Percentiles rank a stretch among this genome's conserved stretches.
Conservation (phyloP, 2,888 invertebrate species). For the Nemoura dubitans region DNA sequence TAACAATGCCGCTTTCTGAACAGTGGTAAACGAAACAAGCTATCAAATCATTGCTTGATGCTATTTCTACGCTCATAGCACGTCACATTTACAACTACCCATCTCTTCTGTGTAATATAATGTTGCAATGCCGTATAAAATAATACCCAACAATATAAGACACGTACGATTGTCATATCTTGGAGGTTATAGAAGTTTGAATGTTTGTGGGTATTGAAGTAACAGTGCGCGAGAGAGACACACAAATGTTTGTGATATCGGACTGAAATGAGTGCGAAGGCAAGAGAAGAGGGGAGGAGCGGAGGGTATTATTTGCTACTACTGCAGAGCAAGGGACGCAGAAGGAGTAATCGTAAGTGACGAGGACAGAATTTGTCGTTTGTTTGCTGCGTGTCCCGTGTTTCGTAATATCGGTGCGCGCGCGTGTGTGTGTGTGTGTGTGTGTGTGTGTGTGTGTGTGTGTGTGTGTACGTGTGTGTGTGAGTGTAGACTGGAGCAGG, state of each 20-base stretch:
- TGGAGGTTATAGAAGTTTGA: constrained; percentile 42
- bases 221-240: constrained; percentile 31
- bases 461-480: neutral
- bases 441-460: neutral
- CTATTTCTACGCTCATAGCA: neutral
- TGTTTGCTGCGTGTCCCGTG: constrained; percentile 54
- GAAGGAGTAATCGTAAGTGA: constrained; percentile 55
- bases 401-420: constrained; percentile 48
- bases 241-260: neutral
- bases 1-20: constrained; percentile 8
- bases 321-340: constrained; percentile 42
- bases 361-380: constrained; percentile 55
- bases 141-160: constrained; percentile 48
- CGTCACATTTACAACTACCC: constrained; percentile 18
- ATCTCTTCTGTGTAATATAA: constrained; percentile 35
- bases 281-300: constrained; percentile 9
- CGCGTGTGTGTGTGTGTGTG: neutral
- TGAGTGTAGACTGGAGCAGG: neutral
- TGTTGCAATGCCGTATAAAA: constrained; percentile 47
- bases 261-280: neutral
- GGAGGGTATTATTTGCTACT: constrained; percentile 45
- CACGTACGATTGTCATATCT: constrained; percentile 51
- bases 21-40: constrained; percentile 32
- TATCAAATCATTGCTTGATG: constrained; percentile 32
- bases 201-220: constrained; percentile 38